Evolutionary conservation across 2,113 vertebrate species (phyloP).

Genomic region (Pygoscelis adeliae): DNA sequence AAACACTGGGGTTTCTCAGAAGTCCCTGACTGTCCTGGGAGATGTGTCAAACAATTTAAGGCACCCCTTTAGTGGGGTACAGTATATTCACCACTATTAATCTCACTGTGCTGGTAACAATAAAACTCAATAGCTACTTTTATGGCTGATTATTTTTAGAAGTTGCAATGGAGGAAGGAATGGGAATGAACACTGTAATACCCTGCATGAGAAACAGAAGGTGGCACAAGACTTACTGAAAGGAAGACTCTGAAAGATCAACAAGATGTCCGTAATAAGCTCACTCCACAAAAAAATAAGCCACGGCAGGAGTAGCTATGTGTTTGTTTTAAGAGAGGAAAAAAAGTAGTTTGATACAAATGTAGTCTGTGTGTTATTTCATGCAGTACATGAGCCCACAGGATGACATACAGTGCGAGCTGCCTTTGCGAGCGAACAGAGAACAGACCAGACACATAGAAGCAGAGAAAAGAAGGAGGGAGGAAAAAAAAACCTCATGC

Average conservation of each 20-base stretch:
- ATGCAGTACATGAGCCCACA: not conserved
- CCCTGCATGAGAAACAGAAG: not conserved
- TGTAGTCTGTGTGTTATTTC: not conserved
- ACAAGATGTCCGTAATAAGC: not conserved
- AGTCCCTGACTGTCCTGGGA: constrained; percentile 29
- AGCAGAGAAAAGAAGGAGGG: not conserved
- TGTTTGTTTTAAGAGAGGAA: not conserved
- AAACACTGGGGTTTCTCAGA: constrained; percentile 57
- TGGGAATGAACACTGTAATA: not conserved
- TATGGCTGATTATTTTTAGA: constrained; percentile 47
- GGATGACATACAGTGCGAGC: not conserved
- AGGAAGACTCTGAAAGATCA: not conserved
- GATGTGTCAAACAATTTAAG: constrained; percentile 36
- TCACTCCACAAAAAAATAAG: not conserved
- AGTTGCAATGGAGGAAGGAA: not conserved
- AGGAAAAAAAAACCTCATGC: not conserved
- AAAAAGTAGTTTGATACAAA: not conserved
- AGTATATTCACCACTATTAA: constrained; percentile 29
- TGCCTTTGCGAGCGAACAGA: not conserved
- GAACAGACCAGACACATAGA: not conserved
- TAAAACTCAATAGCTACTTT: constrained; percentile 26
- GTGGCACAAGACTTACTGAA: not conserved
- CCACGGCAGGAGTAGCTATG: not conserved
- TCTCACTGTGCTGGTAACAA: constrained; percentile 31
- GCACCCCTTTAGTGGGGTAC: constrained; percentile 14